phyloP scores from a whole-genome alignment of 2,888 invertebrate genomes.

The Nephrotoma flavescens region DNA sequence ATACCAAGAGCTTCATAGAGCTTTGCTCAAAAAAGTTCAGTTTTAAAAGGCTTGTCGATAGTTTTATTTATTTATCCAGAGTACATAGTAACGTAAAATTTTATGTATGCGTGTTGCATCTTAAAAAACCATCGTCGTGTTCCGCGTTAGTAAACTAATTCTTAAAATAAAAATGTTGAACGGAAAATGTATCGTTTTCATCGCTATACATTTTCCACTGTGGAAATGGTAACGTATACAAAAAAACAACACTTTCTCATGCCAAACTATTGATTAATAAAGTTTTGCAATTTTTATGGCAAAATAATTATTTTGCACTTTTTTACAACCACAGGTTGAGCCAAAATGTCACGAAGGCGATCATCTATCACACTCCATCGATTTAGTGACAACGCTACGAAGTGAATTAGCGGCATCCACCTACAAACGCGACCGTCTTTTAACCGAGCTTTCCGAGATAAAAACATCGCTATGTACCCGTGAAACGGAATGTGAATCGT shows the following conservation, averaged over 20 bases:
- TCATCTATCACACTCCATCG: constrained; percentile 31
- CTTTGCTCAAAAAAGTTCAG: neutral
- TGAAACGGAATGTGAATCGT: constrained; percentile 65
- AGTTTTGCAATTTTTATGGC: neutral
- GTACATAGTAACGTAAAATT: neutral
- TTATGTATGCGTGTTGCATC: neutral
- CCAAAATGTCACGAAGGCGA: constrained; percentile 19
- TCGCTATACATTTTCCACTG: neutral
- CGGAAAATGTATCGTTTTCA: neutral
- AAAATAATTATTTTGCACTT: neutral
- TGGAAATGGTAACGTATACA: neutral
- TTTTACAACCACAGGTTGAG: neutral
- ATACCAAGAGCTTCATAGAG: neutral
- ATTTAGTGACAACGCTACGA: constrained; percentile 58
- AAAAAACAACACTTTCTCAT: neutral
- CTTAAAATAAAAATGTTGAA: neutral
- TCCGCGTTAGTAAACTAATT: neutral
- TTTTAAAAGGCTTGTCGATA: neutral
- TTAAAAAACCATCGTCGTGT: neutral
- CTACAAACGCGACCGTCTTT: constrained; percentile 67
- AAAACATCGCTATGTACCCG: constrained; percentile 54
- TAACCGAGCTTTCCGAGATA: constrained; percentile 58
- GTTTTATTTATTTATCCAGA: neutral
- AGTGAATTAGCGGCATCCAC: constrained; percentile 74
- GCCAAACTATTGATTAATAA: neutral